Base-by-base conservation (phyloP, 2,797 vertebrate species). In the Sphenopsis melanotis region DNA sequence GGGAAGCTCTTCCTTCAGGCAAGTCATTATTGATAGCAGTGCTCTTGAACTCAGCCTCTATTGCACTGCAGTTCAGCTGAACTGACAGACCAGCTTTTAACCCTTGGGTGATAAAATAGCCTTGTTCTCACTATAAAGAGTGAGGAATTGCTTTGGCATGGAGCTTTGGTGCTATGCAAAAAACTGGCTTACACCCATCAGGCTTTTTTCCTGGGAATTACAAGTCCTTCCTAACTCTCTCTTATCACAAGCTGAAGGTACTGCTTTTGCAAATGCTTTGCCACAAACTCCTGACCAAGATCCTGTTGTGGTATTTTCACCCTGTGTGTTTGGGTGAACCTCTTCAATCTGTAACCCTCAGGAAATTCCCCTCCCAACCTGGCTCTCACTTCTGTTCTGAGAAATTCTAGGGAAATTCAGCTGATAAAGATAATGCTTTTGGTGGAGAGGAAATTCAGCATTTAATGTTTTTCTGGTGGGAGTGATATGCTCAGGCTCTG, bases 1-100 rank as follows among this genome's bases (percentile, higher is more conserved):
- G 69, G 71, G 87, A 94, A 87, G 89, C 79, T 84, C 64, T 93
- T 96, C 84, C 93, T 96, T 77, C 61, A 44, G 94, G 89, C 84
- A 44, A 87, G 76, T 92, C 70, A 23, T 76, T 95, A 41, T 12
- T 70, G 90, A 93, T 86, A 90, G 52, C 4, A 92, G 66, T 30
- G 68, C 83, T 96, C 94, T 95, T 96, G 91, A 86, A 88, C 42
- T 93, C 91, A 26, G 29, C 19, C 27, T 63, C 4, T 39, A 46
- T 68, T 77, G 92, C 83, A 18, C 27, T 71, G 86, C 85, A 88
- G 0, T 89, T 93, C 93, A 84, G 64, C 50, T 82, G 80, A 94
- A 83, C 83, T 72, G 83, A 64, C 91, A 90, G 86, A 50, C 41
- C 50, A 41, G 42, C 19, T 75, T 83, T 91, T 93, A 93, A 93